A percentile compares a stretch with the other conserved stretches of the same genome.
Conservation (phyloP, 1,140 invertebrate genomes). For the Anoplolepis gracilipes region DNA sequence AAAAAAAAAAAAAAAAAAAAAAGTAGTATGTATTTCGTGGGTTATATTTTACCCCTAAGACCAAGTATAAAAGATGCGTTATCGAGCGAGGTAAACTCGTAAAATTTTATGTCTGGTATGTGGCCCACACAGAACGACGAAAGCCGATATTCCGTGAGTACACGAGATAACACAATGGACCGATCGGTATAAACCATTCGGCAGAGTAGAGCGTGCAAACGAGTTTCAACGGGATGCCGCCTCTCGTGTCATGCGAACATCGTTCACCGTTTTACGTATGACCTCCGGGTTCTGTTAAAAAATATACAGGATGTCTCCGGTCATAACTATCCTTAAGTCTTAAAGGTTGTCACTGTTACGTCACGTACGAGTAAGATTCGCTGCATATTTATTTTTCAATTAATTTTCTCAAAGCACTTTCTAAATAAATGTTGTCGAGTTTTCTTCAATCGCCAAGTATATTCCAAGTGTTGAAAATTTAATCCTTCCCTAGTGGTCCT, state of each 20-base stretch:
- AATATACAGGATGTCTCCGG: not conserved
- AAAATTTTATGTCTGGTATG: slow-evolving; percentile 32
- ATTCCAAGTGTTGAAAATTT: too few relatives aligned
- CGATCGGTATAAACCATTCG: slow-evolving; percentile 34
- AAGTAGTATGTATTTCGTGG: not conserved
- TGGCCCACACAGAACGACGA: slow-evolving; percentile 45
- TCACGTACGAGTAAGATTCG: not conserved
- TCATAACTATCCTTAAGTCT: too few relatives aligned
- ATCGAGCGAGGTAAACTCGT: slow-evolving; percentile 28
- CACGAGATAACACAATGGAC: slow-evolving; percentile 33
- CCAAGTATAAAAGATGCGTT: not conserved
- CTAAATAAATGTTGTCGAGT: too few relatives aligned
- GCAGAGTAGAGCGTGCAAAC: slow-evolving; percentile 15
- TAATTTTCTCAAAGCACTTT: too few relatives aligned
- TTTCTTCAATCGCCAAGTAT: too few relatives aligned
- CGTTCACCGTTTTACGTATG: not conserved
- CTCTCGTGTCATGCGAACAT: not conserved
- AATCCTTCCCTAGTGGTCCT: too few relatives aligned
- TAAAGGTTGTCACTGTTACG: not conserved
- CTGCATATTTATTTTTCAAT: too few relatives aligned
- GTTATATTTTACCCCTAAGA: slow-evolving; percentile 25
- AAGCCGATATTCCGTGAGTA: not conserved
- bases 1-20: not conserved
- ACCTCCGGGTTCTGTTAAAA: not conserved
- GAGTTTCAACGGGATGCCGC: not conserved